phyloP scores from a whole-genome alignment of 2,888 invertebrate species.

The Charanyca ferruginea region DNA sequence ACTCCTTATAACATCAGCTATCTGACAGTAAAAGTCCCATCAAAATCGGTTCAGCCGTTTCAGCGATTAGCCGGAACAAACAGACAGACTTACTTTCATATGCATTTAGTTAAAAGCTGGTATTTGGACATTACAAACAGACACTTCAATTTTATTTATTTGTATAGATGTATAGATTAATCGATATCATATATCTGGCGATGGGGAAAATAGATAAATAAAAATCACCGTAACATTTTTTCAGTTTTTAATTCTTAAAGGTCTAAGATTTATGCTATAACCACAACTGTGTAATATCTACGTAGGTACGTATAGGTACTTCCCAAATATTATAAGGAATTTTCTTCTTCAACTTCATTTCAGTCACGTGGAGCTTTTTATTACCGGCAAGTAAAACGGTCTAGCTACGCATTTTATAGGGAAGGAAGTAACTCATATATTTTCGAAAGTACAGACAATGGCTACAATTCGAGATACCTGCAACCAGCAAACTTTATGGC shows the following conservation, averaged over 20 bases:
- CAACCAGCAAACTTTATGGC: not conserved
- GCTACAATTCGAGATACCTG: constrained; percentile 8
- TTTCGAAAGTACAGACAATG: constrained; percentile 26
- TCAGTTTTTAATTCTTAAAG: not conserved
- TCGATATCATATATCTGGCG: no score
- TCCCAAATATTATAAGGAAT: constrained; percentile 15
- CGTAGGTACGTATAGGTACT: not conserved
- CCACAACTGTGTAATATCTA: not conserved
- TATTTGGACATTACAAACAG: no score
- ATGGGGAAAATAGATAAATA: no score
- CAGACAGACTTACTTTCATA: no score
- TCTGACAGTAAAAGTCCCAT: no score
- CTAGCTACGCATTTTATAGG: constrained; percentile 30
- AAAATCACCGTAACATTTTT: not conserved
- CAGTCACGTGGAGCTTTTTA: constrained; percentile 44
- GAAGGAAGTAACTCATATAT: constrained; percentile 34
- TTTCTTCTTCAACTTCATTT: no score
- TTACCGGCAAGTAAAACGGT: constrained; percentile 20
- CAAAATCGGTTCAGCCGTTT: no score
- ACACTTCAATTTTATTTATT: no score
- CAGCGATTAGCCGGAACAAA: no score
- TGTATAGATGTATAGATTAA: no score
- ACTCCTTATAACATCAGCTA: no score
- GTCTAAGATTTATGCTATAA: not conserved
- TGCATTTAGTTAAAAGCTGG: no score